A percentile compares a stretch with the other conserved stretches of the same genome.
phyloP scores from a whole-genome alignment of 2,113 vertebrate genomes.

The Myodes glareolus region DNA sequence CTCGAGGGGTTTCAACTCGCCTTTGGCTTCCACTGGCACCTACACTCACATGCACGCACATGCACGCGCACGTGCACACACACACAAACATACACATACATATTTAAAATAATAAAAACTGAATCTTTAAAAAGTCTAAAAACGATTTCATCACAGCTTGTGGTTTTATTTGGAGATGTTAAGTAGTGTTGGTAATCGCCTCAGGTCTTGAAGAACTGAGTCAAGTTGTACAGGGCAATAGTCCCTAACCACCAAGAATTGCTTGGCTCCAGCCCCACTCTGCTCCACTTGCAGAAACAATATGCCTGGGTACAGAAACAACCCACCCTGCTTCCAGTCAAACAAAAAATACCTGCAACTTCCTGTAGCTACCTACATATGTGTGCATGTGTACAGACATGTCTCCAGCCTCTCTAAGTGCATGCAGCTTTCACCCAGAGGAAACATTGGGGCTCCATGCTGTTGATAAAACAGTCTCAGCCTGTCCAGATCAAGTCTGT shows the following conservation, averaged over 20 bases:
- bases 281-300: not conserved
- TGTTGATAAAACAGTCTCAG: not conserved
- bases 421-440: not conserved
- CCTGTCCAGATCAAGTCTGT: not conserved
- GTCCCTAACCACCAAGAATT: not conserved
- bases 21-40: not conserved
- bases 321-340: not conserved
- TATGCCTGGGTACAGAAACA: not conserved
- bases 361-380: not conserved
- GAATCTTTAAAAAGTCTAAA: not conserved
- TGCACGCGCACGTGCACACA: fast-evolving
- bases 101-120: not conserved
- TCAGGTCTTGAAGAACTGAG: not conserved
- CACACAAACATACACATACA: too few species aligned
- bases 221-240: not conserved
- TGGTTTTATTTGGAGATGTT: not conserved
- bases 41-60: not conserved
- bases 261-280: not conserved
- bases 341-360: not conserved
- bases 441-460: not conserved
- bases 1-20: too few species aligned
- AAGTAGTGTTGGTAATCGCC: not conserved
- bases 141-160: not conserved
- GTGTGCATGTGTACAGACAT: not conserved
- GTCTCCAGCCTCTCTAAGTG: not conserved